phyloP scores from a whole-genome alignment of 2,888 invertebrate species.

The Zygothrica quintamaculata region DNA sequence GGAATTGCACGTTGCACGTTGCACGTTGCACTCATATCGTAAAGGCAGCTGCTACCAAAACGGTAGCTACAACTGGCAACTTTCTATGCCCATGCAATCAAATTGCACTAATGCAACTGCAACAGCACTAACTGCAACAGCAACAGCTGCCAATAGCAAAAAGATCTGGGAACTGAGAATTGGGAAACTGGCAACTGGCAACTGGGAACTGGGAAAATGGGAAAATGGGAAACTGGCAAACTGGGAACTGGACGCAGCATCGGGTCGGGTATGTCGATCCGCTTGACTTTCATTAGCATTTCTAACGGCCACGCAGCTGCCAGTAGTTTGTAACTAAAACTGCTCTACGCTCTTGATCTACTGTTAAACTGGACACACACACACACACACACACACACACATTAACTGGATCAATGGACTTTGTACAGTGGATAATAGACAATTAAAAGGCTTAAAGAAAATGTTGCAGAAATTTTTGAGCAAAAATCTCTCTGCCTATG shows the following conservation, averaged over 20 bases:
- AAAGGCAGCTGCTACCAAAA: slow-evolving; percentile 64
- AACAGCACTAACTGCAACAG: slow-evolving; percentile 13
- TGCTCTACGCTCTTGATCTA: slow-evolving; percentile 50
- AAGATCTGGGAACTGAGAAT: slow-evolving; percentile 41
- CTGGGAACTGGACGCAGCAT: slow-evolving; percentile 34
- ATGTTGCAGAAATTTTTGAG: too few relatives aligned
- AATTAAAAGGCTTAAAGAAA: slow-evolving; percentile 1
- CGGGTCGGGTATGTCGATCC: slow-evolving; percentile 33
- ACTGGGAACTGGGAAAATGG: slow-evolving; percentile 43
- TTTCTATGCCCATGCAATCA: slow-evolving; percentile 77
- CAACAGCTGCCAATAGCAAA: slow-evolving; percentile 54
- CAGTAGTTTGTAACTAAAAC: slow-evolving; percentile 48
- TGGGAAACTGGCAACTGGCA: too few relatives aligned
- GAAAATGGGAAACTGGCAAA: too few relatives aligned
- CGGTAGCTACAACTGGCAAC: slow-evolving; percentile 74
- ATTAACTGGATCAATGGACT: slow-evolving; percentile 37
- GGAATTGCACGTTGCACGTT: slow-evolving; percentile 23
- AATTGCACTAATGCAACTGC: slow-evolving; percentile 64
- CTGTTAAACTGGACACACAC: slow-evolving; percentile 35
- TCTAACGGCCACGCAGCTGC: slow-evolving; percentile 81
- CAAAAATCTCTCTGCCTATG: too few relatives aligned
- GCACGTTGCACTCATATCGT: not conserved
- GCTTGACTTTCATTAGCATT: slow-evolving; percentile 79
- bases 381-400: not conserved
- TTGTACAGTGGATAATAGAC: slow-evolving; percentile 40